Percentiles rank a stretch among this genome's conserved stretches.
These are phyloP conservation scores for Cetonia aurata DNA, from an alignment of 2,888 invertebrate species.

Conservation along the genomic window DNA sequence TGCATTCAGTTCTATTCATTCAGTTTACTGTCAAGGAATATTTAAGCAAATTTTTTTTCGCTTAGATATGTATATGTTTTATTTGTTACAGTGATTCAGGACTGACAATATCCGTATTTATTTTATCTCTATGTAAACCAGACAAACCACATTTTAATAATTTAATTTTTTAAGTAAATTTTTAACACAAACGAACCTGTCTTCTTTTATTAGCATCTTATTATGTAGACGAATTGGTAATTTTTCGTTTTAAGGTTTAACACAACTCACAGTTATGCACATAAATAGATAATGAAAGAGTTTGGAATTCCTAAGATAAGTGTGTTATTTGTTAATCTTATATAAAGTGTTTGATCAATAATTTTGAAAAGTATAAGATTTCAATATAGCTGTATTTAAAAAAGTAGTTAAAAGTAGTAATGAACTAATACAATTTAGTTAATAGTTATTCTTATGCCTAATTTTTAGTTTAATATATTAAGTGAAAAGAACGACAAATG, in stretches of 20 bases:
- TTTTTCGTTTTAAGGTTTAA: conserved; percentile 30
- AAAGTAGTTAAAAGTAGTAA: not conserved
- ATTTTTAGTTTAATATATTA: no score
- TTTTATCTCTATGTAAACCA: conserved; percentile 7
- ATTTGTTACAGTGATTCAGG: conserved; percentile 19
- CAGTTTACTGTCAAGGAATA: no score
- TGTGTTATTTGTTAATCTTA: conserved; percentile 32
- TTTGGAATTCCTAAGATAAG: conserved; percentile 19
- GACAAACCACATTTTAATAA: conserved; percentile 23
- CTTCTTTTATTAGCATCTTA: conserved; percentile 21
- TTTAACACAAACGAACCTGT: conserved; percentile 20
- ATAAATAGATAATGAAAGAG: conserved; percentile 21
- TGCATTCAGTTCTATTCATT: no score
- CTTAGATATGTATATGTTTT: not conserved
- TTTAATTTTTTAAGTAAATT: conserved; percentile 12
- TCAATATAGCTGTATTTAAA: no score
- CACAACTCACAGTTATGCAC: conserved; percentile 25
- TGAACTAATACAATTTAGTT: not conserved
- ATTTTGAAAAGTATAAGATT: no score
- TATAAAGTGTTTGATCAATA: no score
- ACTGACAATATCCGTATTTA: conserved; percentile 9
- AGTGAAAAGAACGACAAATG: no score
- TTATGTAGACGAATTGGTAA: not conserved
- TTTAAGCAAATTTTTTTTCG: not conserved
- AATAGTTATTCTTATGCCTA: no score